Evolutionary conservation across 2,797 vertebrate genomes (phyloP).

Genomic region (Notoglanidium macrostoma): DNA sequence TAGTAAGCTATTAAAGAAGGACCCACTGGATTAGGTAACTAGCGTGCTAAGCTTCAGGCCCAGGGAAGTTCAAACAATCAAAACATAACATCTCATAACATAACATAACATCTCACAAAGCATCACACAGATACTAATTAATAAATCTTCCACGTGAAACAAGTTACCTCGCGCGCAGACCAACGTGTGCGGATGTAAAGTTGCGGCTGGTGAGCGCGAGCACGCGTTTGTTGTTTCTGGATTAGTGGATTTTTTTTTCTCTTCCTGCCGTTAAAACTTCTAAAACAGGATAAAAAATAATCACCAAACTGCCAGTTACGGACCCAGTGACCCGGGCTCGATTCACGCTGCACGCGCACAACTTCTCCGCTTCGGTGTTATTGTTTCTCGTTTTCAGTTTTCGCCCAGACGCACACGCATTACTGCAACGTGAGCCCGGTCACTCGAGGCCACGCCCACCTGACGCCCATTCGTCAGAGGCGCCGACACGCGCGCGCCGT

Average conservation of each 20-base stretch:
- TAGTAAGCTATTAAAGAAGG: not conserved
- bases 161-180: not conserved
- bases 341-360: not conserved
- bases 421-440: constrained; percentile 73
- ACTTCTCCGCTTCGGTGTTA: constrained; percentile 12
- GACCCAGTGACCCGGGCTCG: not conserved
- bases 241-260: not conserved
- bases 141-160: not conserved
- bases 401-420: constrained; percentile 61
- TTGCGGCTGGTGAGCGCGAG: not conserved
- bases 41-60: not conserved
- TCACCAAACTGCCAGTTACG: no score
- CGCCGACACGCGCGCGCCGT: not conserved
- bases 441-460: constrained; percentile 54
- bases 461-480: constrained; percentile 51
- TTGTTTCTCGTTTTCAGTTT: constrained; percentile 32
- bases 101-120: not conserved
- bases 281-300: not conserved
- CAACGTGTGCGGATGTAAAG: not conserved
- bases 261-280: not conserved
- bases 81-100: not conserved
- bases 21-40: not conserved
- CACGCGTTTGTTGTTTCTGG: not conserved
- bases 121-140: not conserved
- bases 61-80: not conserved